These are phyloP conservation scores for Blastomussa wellsi DNA, from an alignment of 92 coral and sea anemone species.

Conservation along the genomic window DNA sequence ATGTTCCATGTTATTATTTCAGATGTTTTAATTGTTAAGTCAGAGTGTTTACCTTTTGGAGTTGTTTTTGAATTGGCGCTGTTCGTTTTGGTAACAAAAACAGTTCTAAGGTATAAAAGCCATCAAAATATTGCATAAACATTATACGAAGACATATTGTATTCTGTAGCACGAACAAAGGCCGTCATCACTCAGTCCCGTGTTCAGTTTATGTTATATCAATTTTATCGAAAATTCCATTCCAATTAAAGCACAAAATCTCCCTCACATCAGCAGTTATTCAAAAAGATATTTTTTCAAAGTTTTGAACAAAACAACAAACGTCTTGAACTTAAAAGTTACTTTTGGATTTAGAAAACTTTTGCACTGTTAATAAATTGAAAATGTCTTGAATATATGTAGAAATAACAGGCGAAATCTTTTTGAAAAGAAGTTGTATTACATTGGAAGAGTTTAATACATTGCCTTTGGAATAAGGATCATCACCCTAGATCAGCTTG, in stretches of 20 bases:
- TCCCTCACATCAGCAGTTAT: background rate
- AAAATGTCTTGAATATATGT: too few species aligned
- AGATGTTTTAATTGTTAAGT: slow-evolving; percentile 10
- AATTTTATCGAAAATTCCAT: background rate
- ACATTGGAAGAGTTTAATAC: too few species aligned
- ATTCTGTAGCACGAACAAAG: slow-evolving; percentile 1
- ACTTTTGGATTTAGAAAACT: too few species aligned
- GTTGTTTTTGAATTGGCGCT: slow-evolving; percentile 30
- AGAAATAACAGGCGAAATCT: too few species aligned
- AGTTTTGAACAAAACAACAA: background rate
- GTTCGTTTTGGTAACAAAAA: slow-evolving; percentile 29
- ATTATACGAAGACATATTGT: background rate
- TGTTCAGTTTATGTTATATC: background rate
- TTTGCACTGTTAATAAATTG: too few species aligned
- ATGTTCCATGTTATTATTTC: background rate
- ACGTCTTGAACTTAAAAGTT: background rate
- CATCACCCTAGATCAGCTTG: too few species aligned
- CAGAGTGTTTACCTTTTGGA: slow-evolving; percentile 11
- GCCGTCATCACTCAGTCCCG: background rate
- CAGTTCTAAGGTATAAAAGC: background rate
- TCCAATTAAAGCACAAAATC: background rate
- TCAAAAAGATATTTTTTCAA: background rate
- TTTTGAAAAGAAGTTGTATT: too few species aligned
- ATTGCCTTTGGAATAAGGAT: too few species aligned
- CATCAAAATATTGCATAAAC: slow-evolving; percentile 26